phyloP scores from a whole-genome alignment of 2,888 invertebrate genomes.

The Dynastes maya region DNA sequence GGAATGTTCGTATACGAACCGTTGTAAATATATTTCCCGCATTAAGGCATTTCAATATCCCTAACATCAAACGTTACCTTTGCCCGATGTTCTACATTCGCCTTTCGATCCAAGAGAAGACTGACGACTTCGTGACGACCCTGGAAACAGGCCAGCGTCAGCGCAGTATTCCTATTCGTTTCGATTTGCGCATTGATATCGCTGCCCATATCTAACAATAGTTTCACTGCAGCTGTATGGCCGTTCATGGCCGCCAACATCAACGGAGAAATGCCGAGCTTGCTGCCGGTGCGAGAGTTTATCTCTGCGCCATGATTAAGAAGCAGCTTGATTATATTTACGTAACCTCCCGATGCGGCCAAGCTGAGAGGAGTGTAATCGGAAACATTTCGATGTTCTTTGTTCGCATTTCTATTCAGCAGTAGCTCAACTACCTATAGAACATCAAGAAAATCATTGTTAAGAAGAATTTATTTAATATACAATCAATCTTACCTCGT shows the following conservation, averaged over 20 bases:
- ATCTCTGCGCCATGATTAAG: slow-evolving; percentile 97
- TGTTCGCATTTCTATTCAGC: slow-evolving; percentile 92
- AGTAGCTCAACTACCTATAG: slow-evolving; percentile 88
- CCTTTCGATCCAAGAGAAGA: slow-evolving; percentile 94
- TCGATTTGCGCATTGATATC: slow-evolving; percentile 99
- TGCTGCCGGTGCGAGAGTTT: slow-evolving; percentile 97
- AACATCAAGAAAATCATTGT: background rate
- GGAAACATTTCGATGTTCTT: slow-evolving; percentile 98
- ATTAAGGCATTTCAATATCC: no score
- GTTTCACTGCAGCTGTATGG: slow-evolving; percentile 93
- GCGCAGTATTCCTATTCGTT: slow-evolving; percentile 98
- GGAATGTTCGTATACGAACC: no score
- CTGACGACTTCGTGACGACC: slow-evolving; percentile 99
- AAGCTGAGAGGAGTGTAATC: slow-evolving; percentile 99
- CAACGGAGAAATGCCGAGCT: slow-evolving; percentile 97
- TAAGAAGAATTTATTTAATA: background rate
- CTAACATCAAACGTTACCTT: slow-evolving; percentile 74
- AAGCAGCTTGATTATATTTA: slow-evolving; percentile 96
- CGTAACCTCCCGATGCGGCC: slow-evolving; percentile 98
- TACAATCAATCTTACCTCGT: slow-evolving; percentile 77
- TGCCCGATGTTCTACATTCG: slow-evolving; percentile 99
- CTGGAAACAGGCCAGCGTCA: slow-evolving; percentile 99
- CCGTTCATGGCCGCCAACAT: slow-evolving; percentile 99
- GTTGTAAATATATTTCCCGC: no score
- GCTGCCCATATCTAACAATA: slow-evolving; percentile 97